Conservation (phyloP, 2,797 vertebrate species). For the Carcharodon carcharias region DNA sequence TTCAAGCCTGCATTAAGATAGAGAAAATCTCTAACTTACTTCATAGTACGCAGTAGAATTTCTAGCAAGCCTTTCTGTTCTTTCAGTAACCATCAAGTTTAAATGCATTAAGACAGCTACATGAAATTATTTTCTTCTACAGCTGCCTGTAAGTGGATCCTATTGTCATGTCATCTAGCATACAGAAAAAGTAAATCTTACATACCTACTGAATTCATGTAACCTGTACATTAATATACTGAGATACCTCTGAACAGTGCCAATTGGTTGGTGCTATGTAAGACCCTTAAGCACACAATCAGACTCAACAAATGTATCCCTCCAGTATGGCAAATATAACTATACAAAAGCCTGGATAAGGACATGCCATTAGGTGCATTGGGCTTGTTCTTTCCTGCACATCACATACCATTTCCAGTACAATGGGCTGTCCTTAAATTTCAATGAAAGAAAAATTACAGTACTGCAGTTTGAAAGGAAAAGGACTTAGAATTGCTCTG, state of each 20-base stretch:
- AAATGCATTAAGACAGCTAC: constrained; percentile 16
- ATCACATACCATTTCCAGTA: neutral
- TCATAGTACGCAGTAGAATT: neutral
- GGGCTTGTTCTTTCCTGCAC: neutral
- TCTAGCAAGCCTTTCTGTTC: neutral
- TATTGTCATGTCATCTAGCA: neutral
- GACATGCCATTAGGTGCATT: neutral
- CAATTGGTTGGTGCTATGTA: neutral
- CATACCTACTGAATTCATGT: neutral
- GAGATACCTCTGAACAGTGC: neutral
- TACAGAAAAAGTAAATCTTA: neutral
- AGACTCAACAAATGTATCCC: neutral
- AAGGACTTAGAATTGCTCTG: neutral
- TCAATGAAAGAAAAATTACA: neutral
- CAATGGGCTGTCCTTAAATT: neutral
- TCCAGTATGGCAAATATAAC: neutral
- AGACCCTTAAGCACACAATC: neutral
- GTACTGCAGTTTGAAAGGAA: neutral
- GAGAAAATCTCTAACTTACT: neutral
- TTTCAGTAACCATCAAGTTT: neutral
- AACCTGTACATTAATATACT: neutral
- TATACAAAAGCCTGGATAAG: neutral
- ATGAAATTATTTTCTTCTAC: neutral
- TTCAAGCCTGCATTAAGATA: neutral
- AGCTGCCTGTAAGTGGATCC: neutral